These are phyloP conservation scores for Pelvicachromis taeniatus DNA, from an alignment of 2,113 vertebrate species.

Conservation along the genomic window DNA sequence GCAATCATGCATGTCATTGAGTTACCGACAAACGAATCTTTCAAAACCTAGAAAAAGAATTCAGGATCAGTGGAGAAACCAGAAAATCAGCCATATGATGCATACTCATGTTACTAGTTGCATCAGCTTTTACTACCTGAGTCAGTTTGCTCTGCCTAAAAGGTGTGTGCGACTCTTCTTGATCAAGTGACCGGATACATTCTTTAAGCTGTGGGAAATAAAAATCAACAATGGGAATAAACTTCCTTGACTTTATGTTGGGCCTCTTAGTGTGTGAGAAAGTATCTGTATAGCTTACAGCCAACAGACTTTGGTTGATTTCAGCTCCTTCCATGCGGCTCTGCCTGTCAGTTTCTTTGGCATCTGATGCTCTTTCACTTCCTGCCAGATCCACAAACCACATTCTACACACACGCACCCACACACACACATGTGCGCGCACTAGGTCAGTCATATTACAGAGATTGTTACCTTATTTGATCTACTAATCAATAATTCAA, in stretches of 20 bases:
- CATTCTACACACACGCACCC: slow-evolving; percentile 71
- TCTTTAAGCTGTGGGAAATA: slow-evolving; percentile 82
- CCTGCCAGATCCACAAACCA: slow-evolving; percentile 93
- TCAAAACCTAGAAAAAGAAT: slow-evolving; percentile 78
- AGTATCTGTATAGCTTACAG: slow-evolving; percentile 72
- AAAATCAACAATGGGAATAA: background rate
- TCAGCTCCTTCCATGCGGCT: slow-evolving; percentile 91
- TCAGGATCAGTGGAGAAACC: background rate
- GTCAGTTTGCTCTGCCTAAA: slow-evolving; percentile 94
- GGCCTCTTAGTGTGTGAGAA: background rate
- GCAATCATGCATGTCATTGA: slow-evolving; percentile 94
- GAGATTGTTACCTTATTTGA: background rate
- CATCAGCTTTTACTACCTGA: slow-evolving; percentile 67
- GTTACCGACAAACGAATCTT: slow-evolving; percentile 90
- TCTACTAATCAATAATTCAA: background rate
- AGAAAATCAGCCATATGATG: background rate
- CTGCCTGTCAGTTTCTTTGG: slow-evolving; percentile 80
- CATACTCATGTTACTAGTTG: background rate
- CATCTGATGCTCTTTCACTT: slow-evolving; percentile 89
- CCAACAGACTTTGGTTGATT: slow-evolving; percentile 93
- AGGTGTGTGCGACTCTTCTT: slow-evolving; percentile 83
- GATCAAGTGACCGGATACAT: slow-evolving; percentile 89
- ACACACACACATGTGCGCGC: background rate
- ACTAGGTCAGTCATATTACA: background rate
- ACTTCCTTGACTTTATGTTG: background rate